A percentile compares a stretch with the other conserved stretches of the same genome.
phyloP scores from a whole-genome alignment of 2,113 vertebrate species.

The Zosterops borbonicus region DNA sequence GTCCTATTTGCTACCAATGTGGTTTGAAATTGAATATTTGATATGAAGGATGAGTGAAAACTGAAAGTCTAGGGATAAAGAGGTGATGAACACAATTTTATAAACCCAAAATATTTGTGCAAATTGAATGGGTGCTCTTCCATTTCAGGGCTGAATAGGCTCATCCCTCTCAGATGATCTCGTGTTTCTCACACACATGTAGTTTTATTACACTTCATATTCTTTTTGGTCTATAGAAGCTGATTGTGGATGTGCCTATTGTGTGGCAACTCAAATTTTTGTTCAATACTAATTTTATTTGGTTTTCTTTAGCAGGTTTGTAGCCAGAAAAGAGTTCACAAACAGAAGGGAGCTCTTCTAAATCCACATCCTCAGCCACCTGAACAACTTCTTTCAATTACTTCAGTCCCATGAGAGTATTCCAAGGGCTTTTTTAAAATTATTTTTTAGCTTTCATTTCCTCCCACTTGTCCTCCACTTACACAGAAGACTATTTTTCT shows the following conservation, averaged over 20 bases:
- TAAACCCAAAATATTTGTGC: neutral
- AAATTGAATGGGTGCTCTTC: neutral
- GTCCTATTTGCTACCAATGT: neutral
- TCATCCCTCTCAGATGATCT: neutral
- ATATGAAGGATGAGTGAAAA: neutral
- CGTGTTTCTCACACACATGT: neutral
- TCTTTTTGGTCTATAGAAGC: neutral
- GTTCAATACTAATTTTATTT: neutral
- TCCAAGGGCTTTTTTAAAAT: neutral
- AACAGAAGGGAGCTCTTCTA: neutral
- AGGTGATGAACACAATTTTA: neutral
- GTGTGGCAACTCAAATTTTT: neutral
- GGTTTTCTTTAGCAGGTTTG: neutral
- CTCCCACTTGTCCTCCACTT: conserved; percentile 28
- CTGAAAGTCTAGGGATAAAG: neutral
- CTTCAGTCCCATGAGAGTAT: neutral
- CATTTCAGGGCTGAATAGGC: neutral
- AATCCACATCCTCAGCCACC: neutral
- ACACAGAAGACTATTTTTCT: neutral
- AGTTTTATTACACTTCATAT: neutral
- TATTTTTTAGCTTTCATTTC: neutral
- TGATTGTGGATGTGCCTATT: neutral
- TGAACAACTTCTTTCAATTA: conserved; percentile 13
- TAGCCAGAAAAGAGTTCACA: neutral
- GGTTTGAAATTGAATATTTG: neutral